Percentiles rank a stretch among this genome's conserved stretches.
These are phyloP conservation scores for Arenicola marina DNA, from an alignment of 2,888 invertebrate genomes.

Conservation along the genomic window DNA sequence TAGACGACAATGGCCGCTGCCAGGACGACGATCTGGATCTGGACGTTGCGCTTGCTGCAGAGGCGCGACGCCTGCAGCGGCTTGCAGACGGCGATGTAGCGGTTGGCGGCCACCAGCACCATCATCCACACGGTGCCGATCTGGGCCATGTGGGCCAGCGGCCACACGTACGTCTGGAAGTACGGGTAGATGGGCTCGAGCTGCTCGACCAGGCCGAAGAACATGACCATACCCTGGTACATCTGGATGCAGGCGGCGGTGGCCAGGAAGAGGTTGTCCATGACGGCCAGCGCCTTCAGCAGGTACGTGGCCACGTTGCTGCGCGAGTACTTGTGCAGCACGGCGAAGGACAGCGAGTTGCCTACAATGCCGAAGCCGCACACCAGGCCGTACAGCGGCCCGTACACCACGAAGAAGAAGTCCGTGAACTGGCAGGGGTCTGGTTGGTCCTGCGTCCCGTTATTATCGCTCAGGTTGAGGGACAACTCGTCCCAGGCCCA, in stretches of 20 bases:
- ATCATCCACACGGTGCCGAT: slow-evolving; percentile 37
- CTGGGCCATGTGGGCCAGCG: slow-evolving; percentile 32
- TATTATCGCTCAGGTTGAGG: no score
- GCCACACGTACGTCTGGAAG: slow-evolving; percentile 33
- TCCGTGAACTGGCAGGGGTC: slow-evolving; percentile 9
- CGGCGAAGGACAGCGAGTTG: slow-evolving; percentile 35
- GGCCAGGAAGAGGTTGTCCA: slow-evolving; percentile 34
- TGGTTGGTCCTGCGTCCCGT: no score
- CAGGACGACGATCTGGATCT: slow-evolving; percentile 26
- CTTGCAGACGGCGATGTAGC: slow-evolving; percentile 36
- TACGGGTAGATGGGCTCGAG: slow-evolving; percentile 26
- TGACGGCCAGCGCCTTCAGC: slow-evolving; percentile 33
- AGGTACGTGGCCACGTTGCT: slow-evolving; percentile 32
- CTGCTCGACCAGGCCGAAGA: slow-evolving; percentile 23
- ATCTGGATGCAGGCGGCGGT: slow-evolving; percentile 31
- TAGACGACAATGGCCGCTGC: slow-evolving; percentile 26
- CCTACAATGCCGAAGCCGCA: slow-evolving; percentile 36
- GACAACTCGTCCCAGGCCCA: no score
- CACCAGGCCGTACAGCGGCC: slow-evolving; percentile 34
- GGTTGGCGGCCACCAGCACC: slow-evolving; percentile 36
- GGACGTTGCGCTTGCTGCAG: slow-evolving; percentile 32
- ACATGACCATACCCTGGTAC: slow-evolving; percentile 32
- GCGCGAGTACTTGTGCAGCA: slow-evolving; percentile 30
- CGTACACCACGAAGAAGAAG: slow-evolving; percentile 38
- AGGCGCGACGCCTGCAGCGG: slow-evolving; percentile 33